A percentile compares a stretch with the other conserved stretches of the same genome.
Evolutionary conservation across 2,888 invertebrate genomes (phyloP).

Genomic region (Drosophila demipolita): DNA sequence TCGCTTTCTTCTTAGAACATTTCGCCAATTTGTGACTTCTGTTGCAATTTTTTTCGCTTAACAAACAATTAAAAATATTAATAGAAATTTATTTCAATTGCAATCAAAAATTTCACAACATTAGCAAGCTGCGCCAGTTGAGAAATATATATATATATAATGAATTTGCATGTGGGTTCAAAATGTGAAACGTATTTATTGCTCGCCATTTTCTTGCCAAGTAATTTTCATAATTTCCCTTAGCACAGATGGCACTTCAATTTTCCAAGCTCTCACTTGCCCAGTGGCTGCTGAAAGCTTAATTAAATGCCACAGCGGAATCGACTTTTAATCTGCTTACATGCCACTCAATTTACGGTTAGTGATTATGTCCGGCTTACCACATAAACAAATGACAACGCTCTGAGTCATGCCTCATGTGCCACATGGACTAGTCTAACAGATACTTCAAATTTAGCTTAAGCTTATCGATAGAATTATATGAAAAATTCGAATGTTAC

Average conservation of each 20-base stretch:
- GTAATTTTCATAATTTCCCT: constrained; percentile 18
- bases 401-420: constrained; percentile 13
- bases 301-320: constrained; percentile 48
- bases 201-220: constrained; percentile 12
- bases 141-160: background rate
- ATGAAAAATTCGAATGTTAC: background rate
- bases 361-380: constrained; percentile 50
- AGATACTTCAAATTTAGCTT: background rate
- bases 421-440: background rate
- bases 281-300: constrained; percentile 15
- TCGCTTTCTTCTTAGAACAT: constrained; percentile 45
- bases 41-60: constrained; percentile 65
- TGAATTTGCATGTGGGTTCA: constrained; percentile 43
- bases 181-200: constrained; percentile 15
- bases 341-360: constrained; percentile 61
- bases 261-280: constrained; percentile 10
- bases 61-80: constrained; percentile 79
- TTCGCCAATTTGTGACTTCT: constrained; percentile 41
- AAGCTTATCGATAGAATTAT: background rate
- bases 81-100: constrained; percentile 81
- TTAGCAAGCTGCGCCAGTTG: constrained; percentile 41
- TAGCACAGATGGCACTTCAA: constrained; percentile 3
- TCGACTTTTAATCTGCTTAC: constrained; percentile 73
- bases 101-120: constrained; percentile 77
- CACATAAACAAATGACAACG: constrained; percentile 27